Evolutionary conservation across 1,140 invertebrate genomes (phyloP).

Genomic region (Trinorchestia longiramus): DNA sequence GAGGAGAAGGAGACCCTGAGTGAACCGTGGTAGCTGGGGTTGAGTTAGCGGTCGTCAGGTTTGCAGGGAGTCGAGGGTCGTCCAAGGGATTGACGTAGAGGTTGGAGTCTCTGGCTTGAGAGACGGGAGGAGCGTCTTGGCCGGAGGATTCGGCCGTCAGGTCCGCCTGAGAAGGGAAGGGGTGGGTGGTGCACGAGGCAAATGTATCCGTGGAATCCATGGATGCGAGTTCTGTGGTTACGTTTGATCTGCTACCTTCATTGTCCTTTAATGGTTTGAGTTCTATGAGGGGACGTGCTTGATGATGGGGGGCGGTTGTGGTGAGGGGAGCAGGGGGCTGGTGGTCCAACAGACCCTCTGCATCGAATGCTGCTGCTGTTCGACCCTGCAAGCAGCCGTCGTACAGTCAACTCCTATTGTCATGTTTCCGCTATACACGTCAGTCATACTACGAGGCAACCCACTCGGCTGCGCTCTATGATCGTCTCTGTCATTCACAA

Average conservation of each 20-base stretch:
- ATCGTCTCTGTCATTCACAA: neutral
- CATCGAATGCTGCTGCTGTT: neutral
- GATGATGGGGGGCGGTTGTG: neutral
- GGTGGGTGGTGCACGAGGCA: constrained; percentile 94
- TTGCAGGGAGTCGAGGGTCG: constrained; percentile 66
- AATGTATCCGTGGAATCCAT: constrained; percentile 92
- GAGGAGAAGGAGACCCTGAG: constrained; percentile 61
- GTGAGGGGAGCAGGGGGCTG: constrained; percentile 59
- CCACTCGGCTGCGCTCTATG: neutral
- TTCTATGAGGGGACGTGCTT: constrained; percentile 41
- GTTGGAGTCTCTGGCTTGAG: constrained; percentile 77
- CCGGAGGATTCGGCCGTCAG: constrained; percentile 72
- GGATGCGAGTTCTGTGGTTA: constrained; percentile 76
- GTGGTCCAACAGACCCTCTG: constrained; percentile 6
- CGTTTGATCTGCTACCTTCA: constrained; percentile 36
- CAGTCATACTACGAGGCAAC: neutral
- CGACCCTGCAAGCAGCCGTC: neutral
- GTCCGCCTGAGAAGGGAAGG: constrained; percentile 85
- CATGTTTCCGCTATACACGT: neutral
- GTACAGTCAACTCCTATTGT: neutral
- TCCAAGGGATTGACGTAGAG: constrained; percentile 90
- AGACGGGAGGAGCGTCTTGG: constrained; percentile 49
- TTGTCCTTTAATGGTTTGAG: constrained; percentile 56
- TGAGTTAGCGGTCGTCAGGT: constrained; percentile 69
- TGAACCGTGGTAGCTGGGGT: constrained; percentile 65